Conservation (phyloP, 2,113 vertebrate genomes). For the Hydropotes inermis region DNA sequence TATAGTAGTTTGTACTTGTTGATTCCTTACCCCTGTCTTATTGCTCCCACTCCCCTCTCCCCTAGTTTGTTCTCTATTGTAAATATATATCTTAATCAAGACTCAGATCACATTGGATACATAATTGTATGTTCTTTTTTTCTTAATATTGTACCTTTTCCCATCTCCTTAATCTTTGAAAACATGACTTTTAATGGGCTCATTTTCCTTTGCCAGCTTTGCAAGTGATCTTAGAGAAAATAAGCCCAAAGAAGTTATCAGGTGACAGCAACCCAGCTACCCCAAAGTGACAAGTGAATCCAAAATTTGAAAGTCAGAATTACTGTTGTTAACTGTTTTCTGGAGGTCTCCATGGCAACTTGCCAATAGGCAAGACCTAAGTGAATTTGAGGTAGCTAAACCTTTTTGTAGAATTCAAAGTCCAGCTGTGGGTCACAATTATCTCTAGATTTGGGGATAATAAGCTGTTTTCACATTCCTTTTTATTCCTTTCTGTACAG, state of each 20-base stretch:
- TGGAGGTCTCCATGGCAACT: constrained; percentile 40
- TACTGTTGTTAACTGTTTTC: background rate
- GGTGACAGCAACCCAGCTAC: background rate
- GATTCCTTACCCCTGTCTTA: background rate
- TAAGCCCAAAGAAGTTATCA: background rate
- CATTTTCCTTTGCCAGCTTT: background rate
- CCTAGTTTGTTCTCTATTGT: background rate
- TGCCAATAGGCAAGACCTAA: background rate
- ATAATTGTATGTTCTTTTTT: background rate
- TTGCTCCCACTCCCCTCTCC: background rate
- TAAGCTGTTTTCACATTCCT: background rate
- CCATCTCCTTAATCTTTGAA: background rate
- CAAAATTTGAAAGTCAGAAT: background rate
- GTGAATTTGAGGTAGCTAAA: background rate
- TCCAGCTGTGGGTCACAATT: background rate
- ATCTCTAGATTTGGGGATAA: background rate
- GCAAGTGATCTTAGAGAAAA: background rate
- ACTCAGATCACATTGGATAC: background rate
- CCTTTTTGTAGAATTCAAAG: background rate
- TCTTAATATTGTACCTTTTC: background rate
- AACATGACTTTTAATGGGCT: background rate
- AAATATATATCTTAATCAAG: background rate
- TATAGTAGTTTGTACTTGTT: background rate
- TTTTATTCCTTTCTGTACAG: background rate
- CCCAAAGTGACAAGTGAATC: background rate